Evolutionary conservation across 1,140 invertebrate species (phyloP), one percentile per base, ranked within the genome.

Genomic region (Drosophila kepulauana): DNA sequence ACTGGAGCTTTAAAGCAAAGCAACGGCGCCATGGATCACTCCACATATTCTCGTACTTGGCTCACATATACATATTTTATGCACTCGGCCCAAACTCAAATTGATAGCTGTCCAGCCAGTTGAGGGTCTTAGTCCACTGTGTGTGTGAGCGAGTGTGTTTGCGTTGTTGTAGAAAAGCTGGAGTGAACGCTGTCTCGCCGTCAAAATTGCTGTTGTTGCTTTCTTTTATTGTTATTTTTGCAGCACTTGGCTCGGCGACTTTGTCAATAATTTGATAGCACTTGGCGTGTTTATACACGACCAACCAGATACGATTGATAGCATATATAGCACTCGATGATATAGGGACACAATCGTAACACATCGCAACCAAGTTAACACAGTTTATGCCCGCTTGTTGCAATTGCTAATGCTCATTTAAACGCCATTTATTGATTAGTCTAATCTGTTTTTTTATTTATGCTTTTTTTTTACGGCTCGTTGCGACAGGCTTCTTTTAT

Each of bases 221-320:
- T 33, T 33, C 5, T 33, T 33, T 80, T 51, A 76, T 82, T 73
- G 57, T 51, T 86, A 70, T 86, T 82, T 88, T 86, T 52, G 45
- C 49, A 86, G 75, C 79, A 87, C 82, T 85, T 85, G 77, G 62
- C 78, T 48, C 33, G 48, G 10, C 11, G 20, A 66, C 58, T 51
- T 64, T 77, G 64, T 45, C 54, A 71, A 66, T 86, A 59, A 41
- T 58, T 72, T 71, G 79, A 86, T 86, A 87, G 57, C 67, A 45
- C 48, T 38, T 62, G 62, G 75, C 72, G 64, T 82, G 74, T 78
- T 66, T 41, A 51, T 56, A 65, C 25, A 57, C 33, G 15, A 25
- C 30, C 5, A 6, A 41, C 15, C 13, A 63, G 54, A 65, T 88
- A 67, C 35, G 64, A 82, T 79, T 86, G 84, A 43, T 70, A 65